Evolutionary conservation across 2,113 vertebrate genomes (phyloP).

Genomic region (Platichthys flesus): DNA sequence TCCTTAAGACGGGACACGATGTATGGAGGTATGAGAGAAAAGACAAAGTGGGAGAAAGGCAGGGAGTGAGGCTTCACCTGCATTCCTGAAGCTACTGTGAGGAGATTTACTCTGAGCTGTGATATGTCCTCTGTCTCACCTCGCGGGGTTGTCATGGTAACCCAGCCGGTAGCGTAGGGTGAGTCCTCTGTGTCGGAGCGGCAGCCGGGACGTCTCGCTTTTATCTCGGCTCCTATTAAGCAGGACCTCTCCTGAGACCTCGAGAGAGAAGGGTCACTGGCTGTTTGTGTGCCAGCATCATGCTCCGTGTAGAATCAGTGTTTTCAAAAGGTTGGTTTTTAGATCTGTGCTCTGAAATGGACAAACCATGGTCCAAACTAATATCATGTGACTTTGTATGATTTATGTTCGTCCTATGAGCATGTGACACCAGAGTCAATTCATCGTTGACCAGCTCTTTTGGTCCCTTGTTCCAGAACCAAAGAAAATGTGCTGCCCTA

Average conservation of each 20-base stretch:
- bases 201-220: conserved; percentile 43
- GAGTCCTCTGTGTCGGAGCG: conserved; percentile 29
- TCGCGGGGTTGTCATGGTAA: conserved; percentile 62
- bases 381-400: too few relatives aligned
- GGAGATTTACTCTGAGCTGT: conserved; percentile 63
- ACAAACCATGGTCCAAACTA: background rate
- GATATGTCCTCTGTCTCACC: conserved; percentile 75
- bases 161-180: conserved; percentile 43
- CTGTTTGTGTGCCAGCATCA: conserved; percentile 57
- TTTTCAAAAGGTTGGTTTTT: conserved; percentile 58
- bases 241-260: conserved; percentile 45
- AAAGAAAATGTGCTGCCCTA: background rate
- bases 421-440: too few relatives aligned
- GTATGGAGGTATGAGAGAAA: conserved; percentile 30
- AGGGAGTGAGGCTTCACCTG: conserved; percentile 60
- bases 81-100: conserved; percentile 64
- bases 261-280: conserved; percentile 35
- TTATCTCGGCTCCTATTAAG: conserved; percentile 47
- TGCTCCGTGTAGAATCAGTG: conserved; percentile 45
- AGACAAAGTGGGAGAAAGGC: conserved; percentile 8
- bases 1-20: conserved; percentile 34
- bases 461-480: too few relatives aligned
- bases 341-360: conserved; percentile 24
- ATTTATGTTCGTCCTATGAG: too few relatives aligned
- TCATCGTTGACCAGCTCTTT: too few relatives aligned